Evolutionary conservation across 2,797 vertebrate species (phyloP).

Genomic region (Micropoecilia bifurca): DNA sequence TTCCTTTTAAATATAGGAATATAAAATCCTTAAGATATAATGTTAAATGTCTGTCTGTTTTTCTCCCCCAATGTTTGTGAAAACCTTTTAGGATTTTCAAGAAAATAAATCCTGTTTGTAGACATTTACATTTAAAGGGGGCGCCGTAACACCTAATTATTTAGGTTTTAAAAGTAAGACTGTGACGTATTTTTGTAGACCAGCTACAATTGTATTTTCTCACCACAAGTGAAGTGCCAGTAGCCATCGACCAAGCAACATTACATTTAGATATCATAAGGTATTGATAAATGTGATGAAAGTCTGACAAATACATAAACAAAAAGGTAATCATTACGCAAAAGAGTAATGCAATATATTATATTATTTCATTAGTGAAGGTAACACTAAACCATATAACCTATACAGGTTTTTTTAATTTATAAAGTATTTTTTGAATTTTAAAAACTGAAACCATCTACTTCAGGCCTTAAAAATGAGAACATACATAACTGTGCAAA

Average conservation of each 20-base stretch:
- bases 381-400: neutral
- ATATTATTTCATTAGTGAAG: neutral
- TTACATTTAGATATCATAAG: neutral
- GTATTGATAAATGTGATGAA: neutral
- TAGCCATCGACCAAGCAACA: slow-evolving; percentile 23
- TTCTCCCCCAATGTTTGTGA: too few relatives aligned
- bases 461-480: neutral
- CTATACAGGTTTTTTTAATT: neutral
- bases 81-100: too few relatives aligned
- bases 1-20: slow-evolving; percentile 9
- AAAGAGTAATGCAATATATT: neutral
- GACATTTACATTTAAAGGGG: too few relatives aligned
- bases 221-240: neutral
- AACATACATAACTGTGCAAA: neutral
- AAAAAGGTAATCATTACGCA: neutral
- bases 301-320: neutral
- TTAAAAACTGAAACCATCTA: neutral
- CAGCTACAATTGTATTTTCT: neutral
- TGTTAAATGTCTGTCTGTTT: neutral
- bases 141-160: too few relatives aligned
- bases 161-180: too few relatives aligned
- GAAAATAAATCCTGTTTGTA: too few relatives aligned
- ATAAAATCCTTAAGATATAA: neutral
- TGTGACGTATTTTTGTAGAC: neutral
- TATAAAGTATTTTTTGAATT: neutral